Conservation (phyloP, 2,888 invertebrate species). For the Rhingia rostrata region DNA sequence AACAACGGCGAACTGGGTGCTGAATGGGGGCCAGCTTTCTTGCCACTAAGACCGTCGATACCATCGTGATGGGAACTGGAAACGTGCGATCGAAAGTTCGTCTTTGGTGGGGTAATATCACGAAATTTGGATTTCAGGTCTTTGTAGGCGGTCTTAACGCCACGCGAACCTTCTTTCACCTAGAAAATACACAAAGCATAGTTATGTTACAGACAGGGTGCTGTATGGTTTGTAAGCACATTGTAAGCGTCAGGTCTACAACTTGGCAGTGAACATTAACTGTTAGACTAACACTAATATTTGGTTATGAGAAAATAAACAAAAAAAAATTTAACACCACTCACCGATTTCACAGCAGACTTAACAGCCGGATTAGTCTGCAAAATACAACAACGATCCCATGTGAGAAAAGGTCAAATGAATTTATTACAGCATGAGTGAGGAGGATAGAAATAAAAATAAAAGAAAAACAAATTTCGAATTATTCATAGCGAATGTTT, state of each 20-base stretch:
- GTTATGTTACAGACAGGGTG: slow-evolving; percentile 83
- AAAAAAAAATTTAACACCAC: slow-evolving; percentile 82
- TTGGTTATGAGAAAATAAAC: slow-evolving; percentile 8
- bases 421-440: slow-evolving; percentile 67
- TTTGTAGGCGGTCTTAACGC: slow-evolving; percentile 90
- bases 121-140: slow-evolving; percentile 88
- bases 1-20: slow-evolving; percentile 88
- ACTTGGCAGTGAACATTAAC: slow-evolving; percentile 36
- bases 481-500: slow-evolving; percentile 30
- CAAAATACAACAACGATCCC: slow-evolving; percentile 82
- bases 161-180: slow-evolving; percentile 90
- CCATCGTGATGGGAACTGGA: slow-evolving; percentile 81
- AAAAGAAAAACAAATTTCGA: slow-evolving; percentile 21
- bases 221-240: neutral
- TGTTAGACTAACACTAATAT: slow-evolving; percentile 39
- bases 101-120: slow-evolving; percentile 80
- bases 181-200: slow-evolving; percentile 79
- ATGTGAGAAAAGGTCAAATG: slow-evolving; percentile 67
- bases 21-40: slow-evolving; percentile 82
- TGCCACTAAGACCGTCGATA: slow-evolving; percentile 79
- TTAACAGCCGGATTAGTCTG: slow-evolving; percentile 97
- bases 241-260: slow-evolving; percentile 16
- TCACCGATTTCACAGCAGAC: slow-evolving; percentile 96
- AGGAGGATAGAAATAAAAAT: slow-evolving; percentile 49
- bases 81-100: slow-evolving; percentile 80